Conservation (phyloP, 2,797 vertebrate species). For the Acrossocheilus wenchowensis region DNA sequence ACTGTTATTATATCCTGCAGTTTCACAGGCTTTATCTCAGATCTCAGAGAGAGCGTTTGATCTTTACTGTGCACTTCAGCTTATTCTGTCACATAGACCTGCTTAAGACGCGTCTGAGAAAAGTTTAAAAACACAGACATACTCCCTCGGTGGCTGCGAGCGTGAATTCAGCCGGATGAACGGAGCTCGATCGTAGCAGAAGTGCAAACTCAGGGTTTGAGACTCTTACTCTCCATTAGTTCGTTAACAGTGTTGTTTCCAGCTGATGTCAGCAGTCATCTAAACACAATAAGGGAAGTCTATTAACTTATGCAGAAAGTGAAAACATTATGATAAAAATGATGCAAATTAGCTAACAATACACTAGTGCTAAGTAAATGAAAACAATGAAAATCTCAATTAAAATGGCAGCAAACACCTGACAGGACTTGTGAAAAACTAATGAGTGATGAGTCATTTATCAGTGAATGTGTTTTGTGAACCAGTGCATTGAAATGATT, state of each 20-base stretch:
- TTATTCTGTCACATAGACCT: slow-evolving; percentile 1
- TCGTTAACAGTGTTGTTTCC: neutral
- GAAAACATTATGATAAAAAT: too few relatives aligned
- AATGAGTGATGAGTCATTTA: too few relatives aligned
- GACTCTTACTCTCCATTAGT: neutral
- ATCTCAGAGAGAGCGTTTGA: neutral
- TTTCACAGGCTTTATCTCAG: neutral
- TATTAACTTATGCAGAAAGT: too few relatives aligned
- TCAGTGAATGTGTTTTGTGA: too few relatives aligned
- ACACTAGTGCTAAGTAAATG: too few relatives aligned
- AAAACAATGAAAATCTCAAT: too few relatives aligned
- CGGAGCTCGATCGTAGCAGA: too few relatives aligned
- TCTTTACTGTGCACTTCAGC: neutral
- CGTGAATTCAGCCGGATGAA: neutral
- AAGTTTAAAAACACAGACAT: neutral
- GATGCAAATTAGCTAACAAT: too few relatives aligned
- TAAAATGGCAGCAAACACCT: too few relatives aligned
- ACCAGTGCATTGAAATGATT: too few relatives aligned
- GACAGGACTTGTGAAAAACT: too few relatives aligned
- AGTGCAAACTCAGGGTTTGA: neutral
- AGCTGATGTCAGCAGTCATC: neutral
- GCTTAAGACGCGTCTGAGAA: neutral
- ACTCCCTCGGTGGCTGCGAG: neutral
- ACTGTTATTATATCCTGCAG: neutral
- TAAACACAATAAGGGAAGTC: neutral